These are phyloP conservation scores for Xiphophorus couchianus DNA, from an alignment of 2,113 vertebrate genomes.

Conservation along the genomic window DNA sequence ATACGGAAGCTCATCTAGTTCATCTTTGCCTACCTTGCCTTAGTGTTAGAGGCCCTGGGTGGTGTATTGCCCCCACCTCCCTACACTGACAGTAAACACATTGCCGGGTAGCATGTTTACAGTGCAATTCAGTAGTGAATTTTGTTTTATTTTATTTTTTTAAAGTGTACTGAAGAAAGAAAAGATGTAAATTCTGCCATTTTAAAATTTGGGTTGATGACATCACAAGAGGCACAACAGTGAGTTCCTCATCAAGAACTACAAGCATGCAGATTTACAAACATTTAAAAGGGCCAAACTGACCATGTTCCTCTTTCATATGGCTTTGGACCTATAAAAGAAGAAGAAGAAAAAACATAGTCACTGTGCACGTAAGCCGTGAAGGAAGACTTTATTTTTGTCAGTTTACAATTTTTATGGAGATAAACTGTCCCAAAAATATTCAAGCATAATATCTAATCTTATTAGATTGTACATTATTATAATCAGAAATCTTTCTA, in stretches of 20 bases:
- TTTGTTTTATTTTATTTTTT: too few species aligned
- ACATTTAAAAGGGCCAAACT: too few species aligned
- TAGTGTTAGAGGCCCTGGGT: neutral
- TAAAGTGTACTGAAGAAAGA: too few species aligned
- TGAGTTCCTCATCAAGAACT: neutral
- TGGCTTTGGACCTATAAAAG: neutral
- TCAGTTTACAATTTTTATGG: neutral
- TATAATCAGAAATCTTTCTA: neutral
- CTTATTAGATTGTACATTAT: neutral
- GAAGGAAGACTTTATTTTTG: neutral
- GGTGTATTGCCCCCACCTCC: too few species aligned
- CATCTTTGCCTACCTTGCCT: neutral
- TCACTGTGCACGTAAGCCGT: neutral
- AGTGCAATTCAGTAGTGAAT: too few species aligned
- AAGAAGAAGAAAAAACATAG: too few species aligned
- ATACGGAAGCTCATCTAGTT: neutral
- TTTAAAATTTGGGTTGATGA: neutral
- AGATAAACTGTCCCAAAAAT: neutral
- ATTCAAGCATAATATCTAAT: neutral
- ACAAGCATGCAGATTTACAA: too few species aligned
- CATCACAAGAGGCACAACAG: neutral
- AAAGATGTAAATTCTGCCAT: too few species aligned
- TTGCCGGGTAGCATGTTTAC: too few species aligned
- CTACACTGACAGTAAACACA: neutral
- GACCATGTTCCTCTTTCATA: too few species aligned